These are phyloP conservation scores for Drosophila dunni DNA, from an alignment of 1,140 invertebrate species.

Conservation along the genomic window DNA sequence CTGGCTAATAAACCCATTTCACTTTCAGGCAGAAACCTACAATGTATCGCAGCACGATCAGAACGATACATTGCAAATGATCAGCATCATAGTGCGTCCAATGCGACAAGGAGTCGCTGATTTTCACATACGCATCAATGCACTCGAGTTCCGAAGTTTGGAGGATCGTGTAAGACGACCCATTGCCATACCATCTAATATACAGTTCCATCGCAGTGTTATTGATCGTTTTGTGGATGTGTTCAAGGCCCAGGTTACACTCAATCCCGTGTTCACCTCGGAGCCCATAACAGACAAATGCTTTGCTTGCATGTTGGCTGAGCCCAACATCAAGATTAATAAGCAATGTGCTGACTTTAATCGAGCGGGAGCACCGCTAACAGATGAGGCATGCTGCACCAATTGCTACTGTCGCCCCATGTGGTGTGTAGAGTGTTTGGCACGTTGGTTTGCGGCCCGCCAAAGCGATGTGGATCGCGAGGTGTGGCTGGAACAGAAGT, in stretches of 20 bases:
- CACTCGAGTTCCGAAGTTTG: conserved; percentile 91
- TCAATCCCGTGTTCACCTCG: conserved; percentile 90
- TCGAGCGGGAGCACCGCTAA: conserved; percentile 67
- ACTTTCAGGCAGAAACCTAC: conserved; percentile 89
- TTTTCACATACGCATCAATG: conserved; percentile 91
- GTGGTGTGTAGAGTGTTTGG: conserved; percentile 95
- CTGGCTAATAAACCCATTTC: not conserved
- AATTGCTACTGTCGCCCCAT: conserved; percentile 91
- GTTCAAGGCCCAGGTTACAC: conserved; percentile 90
- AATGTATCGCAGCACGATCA: conserved; percentile 87
- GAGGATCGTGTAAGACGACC: conserved; percentile 90
- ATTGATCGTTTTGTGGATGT: conserved; percentile 93
- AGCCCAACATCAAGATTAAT: conserved; percentile 92
- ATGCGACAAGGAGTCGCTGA: conserved; percentile 85
- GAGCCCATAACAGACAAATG: conserved; percentile 91
- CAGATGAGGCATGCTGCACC: conserved; percentile 84
- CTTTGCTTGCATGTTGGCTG: conserved; percentile 94
- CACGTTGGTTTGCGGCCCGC: conserved; percentile 94
- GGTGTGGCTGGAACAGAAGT: conserved; percentile 93
- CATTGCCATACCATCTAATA: conserved; percentile 90
- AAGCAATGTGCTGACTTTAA: conserved; percentile 88
- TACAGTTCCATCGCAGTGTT: conserved; percentile 91
- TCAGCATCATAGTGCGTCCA: conserved; percentile 92
- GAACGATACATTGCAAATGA: conserved; percentile 89
- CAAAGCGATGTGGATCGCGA: conserved; percentile 91